Conservation (phyloP, 2,113 vertebrate species). For the Silurus asotus region DNA sequence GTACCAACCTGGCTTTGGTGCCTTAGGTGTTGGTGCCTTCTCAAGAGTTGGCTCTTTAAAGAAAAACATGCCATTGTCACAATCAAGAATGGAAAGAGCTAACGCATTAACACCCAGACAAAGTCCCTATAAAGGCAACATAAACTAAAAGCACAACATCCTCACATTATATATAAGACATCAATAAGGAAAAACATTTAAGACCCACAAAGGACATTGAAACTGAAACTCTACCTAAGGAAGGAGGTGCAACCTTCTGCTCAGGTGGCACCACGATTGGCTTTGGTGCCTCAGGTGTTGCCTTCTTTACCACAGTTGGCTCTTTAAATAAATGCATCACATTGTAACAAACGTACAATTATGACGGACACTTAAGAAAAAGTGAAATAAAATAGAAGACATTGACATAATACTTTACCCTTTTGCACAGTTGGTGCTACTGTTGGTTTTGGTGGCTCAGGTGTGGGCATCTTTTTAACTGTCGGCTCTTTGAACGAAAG, state of each 20-base stretch:
- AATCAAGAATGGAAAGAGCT: slow-evolving; percentile 6
- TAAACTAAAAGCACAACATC: not conserved
- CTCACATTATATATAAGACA: not conserved
- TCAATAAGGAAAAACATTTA: not conserved
- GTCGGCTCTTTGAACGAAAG: slow-evolving; percentile 51
- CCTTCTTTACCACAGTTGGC: slow-evolving; percentile 47
- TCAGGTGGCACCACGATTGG: not conserved
- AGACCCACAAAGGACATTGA: not conserved
- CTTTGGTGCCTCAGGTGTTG: slow-evolving; percentile 29
- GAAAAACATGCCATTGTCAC: slow-evolving; percentile 46
- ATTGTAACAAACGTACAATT: slow-evolving; percentile 13
- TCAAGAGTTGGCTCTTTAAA: slow-evolving; percentile 54
- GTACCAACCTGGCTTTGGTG: slow-evolving; percentile 57
- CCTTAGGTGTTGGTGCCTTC: slow-evolving; percentile 47
- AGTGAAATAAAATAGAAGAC: slow-evolving; percentile 2
- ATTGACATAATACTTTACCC: slow-evolving; percentile 56
- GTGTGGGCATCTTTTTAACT: slow-evolving; percentile 44
- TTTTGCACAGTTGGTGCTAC: slow-evolving; percentile 61
- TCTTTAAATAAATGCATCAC: slow-evolving; percentile 51
- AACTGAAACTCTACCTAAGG: not conserved
- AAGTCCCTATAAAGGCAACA: not conserved
- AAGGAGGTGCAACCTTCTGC: not conserved
- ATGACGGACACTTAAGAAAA: slow-evolving; percentile 7
- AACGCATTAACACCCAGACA: not conserved
- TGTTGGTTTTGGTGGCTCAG: slow-evolving; percentile 41